Evolutionary conservation across 2,113 vertebrate species (phyloP).

Genomic region (Nibea albiflora): DNA sequence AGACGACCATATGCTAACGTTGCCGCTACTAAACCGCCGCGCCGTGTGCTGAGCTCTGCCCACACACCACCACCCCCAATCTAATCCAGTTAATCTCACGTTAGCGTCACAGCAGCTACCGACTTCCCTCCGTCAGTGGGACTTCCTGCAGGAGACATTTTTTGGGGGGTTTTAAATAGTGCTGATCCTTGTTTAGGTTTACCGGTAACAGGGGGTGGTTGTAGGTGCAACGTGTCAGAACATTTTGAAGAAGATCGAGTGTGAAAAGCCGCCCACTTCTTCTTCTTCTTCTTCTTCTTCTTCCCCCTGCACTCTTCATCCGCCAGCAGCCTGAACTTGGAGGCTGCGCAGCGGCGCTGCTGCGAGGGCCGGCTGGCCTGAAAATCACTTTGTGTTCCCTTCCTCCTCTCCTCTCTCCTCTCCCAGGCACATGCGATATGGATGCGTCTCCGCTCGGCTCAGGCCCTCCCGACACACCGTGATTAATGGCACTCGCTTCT

Average conservation of each 20-base stretch:
- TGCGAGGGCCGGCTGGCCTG: slow-evolving; percentile 66
- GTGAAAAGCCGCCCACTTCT: slow-evolving; percentile 71
- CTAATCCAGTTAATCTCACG: slow-evolving; percentile 13
- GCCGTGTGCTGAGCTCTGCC: not conserved
- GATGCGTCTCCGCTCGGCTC: slow-evolving; percentile 74
- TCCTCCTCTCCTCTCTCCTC: slow-evolving; percentile 16
- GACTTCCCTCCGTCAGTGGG: not conserved
- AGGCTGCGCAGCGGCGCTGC: slow-evolving; percentile 53
- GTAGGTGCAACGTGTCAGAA: slow-evolving; percentile 71
- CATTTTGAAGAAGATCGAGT: slow-evolving; percentile 79
- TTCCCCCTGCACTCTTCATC: slow-evolving; percentile 55
- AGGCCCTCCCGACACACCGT: slow-evolving; percentile 77
- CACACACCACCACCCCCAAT: not conserved
- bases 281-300: slow-evolving; percentile 2
- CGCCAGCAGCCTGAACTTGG: slow-evolving; percentile 53
- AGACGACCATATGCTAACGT: slow-evolving; percentile 32
- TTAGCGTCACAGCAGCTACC: not conserved
- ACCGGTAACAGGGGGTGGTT: slow-evolving; percentile 46
- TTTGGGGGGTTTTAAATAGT: slow-evolving; percentile 33
- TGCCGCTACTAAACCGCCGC: slow-evolving; percentile 1
- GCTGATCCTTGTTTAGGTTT: slow-evolving; percentile 53
- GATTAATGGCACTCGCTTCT: slow-evolving; percentile 83
- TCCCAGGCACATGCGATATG: slow-evolving; percentile 75
- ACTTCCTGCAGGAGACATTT: slow-evolving; percentile 38
- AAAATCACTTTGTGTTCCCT: slow-evolving; percentile 76